phyloP scores from a whole-genome alignment of 1,140 invertebrate genomes.

The Hyposmocoma kahamanoa region DNA sequence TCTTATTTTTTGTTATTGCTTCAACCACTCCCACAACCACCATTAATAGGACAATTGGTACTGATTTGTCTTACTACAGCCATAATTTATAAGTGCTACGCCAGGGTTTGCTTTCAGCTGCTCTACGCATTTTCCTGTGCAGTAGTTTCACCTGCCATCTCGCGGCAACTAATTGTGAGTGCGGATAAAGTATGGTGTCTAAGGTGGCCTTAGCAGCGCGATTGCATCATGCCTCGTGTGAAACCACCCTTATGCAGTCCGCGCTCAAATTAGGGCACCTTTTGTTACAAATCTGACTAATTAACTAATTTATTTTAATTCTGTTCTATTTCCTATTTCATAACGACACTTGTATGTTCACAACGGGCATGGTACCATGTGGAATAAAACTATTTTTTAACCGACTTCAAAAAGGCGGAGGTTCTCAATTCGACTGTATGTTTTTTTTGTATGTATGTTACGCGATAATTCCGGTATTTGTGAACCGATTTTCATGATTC shows the following conservation, averaged over 20 bases:
- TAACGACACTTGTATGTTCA: background rate
- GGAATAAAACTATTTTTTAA: background rate
- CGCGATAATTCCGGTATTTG: no score
- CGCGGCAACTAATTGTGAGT: conserved; percentile 71
- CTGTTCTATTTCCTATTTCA: background rate
- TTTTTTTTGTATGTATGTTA: no score
- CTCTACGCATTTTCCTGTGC: conserved; percentile 35
- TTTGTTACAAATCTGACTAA: background rate
- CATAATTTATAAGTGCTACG: no score
- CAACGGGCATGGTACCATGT: background rate
- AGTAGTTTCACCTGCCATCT: conserved; percentile 69
- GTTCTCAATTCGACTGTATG: no score
- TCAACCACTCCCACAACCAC: no score
- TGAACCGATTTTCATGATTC: no score
- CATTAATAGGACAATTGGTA: no score
- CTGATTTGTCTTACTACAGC: no score
- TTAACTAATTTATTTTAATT: background rate
- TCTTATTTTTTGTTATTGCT: no score
- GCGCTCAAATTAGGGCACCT: conserved; percentile 24
- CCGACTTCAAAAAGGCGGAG: no score
- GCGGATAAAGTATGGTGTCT: conserved; percentile 68
- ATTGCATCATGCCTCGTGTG: conserved; percentile 58
- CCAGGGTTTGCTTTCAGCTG: background rate
- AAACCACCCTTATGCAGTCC: conserved; percentile 42
- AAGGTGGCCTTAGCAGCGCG: conserved; percentile 60